Evolutionary conservation across 2,113 vertebrate genomes (phyloP).

Genomic region (Geothlypis trichas): DNA sequence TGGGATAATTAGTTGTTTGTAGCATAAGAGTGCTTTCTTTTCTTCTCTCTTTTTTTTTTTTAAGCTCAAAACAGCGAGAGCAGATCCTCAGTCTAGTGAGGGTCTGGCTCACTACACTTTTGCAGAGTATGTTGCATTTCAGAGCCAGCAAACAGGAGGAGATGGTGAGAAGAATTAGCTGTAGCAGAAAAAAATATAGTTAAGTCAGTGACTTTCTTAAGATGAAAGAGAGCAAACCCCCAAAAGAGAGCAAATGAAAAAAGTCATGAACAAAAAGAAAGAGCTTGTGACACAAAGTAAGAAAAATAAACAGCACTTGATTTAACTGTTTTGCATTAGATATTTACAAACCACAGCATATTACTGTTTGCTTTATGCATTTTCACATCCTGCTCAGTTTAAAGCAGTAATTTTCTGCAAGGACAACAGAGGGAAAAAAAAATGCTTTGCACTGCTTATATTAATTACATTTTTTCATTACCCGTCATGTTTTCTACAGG

Average conservation of each 20-base stretch:
- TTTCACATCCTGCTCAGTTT: slow-evolving; percentile 82
- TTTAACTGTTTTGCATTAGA: slow-evolving; percentile 79
- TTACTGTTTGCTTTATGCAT: slow-evolving; percentile 77
- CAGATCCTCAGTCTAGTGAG: not conserved
- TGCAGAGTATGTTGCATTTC: not conserved
- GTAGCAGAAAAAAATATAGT: slow-evolving; percentile 21
- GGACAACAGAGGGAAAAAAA: slow-evolving; percentile 79
- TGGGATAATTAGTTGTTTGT: slow-evolving; percentile 29
- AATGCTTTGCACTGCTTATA: slow-evolving; percentile 84
- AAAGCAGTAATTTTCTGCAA: slow-evolving; percentile 85
- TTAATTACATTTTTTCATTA: slow-evolving; percentile 90
- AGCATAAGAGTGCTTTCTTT: not conserved
- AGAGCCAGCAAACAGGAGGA: not conserved
- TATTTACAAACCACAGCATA: slow-evolving; percentile 82
- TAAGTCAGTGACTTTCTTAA: slow-evolving; percentile 47
- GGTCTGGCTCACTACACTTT: not conserved
- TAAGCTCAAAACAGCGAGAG: not conserved
- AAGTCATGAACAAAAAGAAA: slow-evolving; percentile 50
- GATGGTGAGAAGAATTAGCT: not conserved
- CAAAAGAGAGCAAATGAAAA: slow-evolving; percentile 17
- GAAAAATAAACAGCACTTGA: slow-evolving; percentile 76
- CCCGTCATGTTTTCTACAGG: slow-evolving; percentile 85
- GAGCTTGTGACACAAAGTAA: slow-evolving; percentile 72
- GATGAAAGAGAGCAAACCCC: slow-evolving; percentile 28
- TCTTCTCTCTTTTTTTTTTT: not conserved